phyloP scores from a whole-genome alignment of 2,888 invertebrate species.

The Protula sp. region DNA sequence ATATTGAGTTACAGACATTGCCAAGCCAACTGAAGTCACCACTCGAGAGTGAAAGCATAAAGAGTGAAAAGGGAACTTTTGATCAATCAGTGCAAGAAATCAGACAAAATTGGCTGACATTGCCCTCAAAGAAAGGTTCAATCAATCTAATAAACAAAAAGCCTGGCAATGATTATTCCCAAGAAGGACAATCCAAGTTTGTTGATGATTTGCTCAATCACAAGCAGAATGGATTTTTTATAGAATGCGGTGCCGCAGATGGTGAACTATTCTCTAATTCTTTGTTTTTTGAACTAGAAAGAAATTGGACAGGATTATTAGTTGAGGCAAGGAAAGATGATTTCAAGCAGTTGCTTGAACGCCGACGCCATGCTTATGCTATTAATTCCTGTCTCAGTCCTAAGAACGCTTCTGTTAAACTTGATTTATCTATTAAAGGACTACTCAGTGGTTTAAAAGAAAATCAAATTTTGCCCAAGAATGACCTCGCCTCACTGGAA shows the following conservation, averaged over 20 bases:
- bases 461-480: too few species aligned
- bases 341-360: not conserved
- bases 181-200: not conserved
- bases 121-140: too few species aligned
- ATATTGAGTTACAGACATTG: too few species aligned
- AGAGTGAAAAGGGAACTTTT: too few species aligned
- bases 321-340: not conserved
- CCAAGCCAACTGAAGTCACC: too few species aligned
- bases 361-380: not conserved
- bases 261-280: conserved; percentile 62
- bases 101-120: too few species aligned
- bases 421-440: not conserved
- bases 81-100: too few species aligned
- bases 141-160: too few species aligned
- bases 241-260: conserved; percentile 63
- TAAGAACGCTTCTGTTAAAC: not conserved
- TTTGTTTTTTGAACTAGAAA: conserved; percentile 65
- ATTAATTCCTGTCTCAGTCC: not conserved
- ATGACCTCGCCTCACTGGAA: too few species aligned
- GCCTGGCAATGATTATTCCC: not conserved
- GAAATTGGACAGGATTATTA: conserved; percentile 60
- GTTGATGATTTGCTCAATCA: not conserved
- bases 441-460: not conserved
- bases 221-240: conserved; percentile 60
- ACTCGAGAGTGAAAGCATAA: too few species aligned